Evolutionary conservation across 2,888 invertebrate species (phyloP), one percentile per base, ranked within the genome.

Genomic region (Chirona hameri): DNA sequence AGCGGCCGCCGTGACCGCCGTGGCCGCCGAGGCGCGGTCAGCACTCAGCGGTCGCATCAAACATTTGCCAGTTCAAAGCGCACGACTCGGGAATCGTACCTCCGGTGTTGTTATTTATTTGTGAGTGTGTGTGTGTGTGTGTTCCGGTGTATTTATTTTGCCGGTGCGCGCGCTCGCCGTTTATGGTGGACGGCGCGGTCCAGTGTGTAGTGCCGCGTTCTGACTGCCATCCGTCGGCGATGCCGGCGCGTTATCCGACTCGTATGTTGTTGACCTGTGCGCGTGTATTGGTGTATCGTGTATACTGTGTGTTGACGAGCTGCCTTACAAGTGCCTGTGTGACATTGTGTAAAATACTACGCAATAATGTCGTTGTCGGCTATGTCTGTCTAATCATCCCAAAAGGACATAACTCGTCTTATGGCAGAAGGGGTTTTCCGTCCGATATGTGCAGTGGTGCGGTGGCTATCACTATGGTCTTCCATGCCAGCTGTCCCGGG

Each of bases 31-130:
- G 52, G 12, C 52, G 15, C 52, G 52, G 39, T 4, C 52, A 1
- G 52, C 52, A 18, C 18, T 18, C 52, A n/a, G 52, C 52, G 12
- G 52, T 2, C 52, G 12, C 60, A 24, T 24, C 39, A 7, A 39
- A 39, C 39, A 39, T 39, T n/a, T n/a, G 60, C 72, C 72, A 72
- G 72, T 31, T 29, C 72, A 72, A 31, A 72, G 29, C 2, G 27
- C 72, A 5, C 46, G 15, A 4, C 76, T 76, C 76, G 18, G 76
- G 76, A 76, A 76, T 18, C 46, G 39, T 76, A 76, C 76, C 76
- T 76, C 76, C 76, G 15, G 31, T 18, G 76, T 76, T 76, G 76
- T 76, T 76, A 76, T 76, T 76, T 76, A 76, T 76, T 76, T 52
- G 52, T 39, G 39, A 39, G 39, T 7, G 39, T 39, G 65, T 52